Conservation (phyloP, 2,113 vertebrate species). For the Cacatua alba region DNA sequence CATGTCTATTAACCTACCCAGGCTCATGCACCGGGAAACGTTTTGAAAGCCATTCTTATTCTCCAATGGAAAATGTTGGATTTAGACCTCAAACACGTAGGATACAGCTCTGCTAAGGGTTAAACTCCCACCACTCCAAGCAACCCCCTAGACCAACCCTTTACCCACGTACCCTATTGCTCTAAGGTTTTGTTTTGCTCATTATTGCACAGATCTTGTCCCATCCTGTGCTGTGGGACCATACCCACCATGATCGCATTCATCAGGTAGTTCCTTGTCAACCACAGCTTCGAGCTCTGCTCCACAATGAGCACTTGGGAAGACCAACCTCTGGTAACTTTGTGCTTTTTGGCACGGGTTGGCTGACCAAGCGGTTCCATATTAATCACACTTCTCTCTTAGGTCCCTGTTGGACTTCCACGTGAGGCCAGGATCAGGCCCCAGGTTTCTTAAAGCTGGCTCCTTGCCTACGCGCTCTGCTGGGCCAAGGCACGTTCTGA, state of each 20-base stretch:
- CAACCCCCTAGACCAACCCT: neutral
- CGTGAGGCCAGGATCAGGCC: neutral
- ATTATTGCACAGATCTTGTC: neutral
- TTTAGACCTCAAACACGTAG: neutral
- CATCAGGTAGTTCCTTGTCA: neutral
- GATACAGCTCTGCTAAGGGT: neutral
- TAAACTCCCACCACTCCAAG: neutral
- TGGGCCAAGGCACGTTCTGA: neutral
- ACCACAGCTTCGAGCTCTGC: neutral
- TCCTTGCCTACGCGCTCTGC: accelerated
- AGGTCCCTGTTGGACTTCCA: neutral
- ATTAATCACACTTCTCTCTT: neutral
- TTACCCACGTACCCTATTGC: accelerated
- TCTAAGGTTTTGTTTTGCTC: neutral
- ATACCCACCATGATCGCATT: neutral
- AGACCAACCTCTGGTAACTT: neutral
- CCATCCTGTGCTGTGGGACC: neutral
- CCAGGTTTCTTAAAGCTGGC: neutral
- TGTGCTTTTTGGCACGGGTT: neutral
- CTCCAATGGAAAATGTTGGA: neutral
- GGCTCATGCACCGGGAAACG: neutral
- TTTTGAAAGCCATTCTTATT: neutral
- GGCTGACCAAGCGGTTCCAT: neutral
- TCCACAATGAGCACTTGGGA: accelerated
- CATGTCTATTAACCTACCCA: neutral